phyloP scores from a whole-genome alignment of 2,113 vertebrate species.

The Cyprinodon variegatus region DNA sequence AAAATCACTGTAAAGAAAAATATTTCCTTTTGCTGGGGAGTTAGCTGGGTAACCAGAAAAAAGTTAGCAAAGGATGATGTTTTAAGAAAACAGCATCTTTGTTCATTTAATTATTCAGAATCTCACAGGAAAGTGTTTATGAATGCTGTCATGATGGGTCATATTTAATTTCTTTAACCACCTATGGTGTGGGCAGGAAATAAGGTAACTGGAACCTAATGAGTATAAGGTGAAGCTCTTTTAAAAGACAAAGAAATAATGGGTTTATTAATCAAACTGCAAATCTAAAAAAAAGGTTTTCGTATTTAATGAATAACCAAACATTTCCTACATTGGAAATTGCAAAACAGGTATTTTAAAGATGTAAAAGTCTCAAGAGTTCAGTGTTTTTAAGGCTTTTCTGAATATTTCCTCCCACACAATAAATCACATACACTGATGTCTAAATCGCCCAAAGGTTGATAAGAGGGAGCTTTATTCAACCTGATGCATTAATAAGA shows the following conservation, averaged over 20 bases:
- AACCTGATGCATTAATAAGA: slow-evolving; percentile 12
- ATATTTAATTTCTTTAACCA: neutral
- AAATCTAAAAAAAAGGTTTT: neutral
- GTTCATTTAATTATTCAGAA: slow-evolving; percentile 16
- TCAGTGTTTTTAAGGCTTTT: slow-evolving; percentile 14
- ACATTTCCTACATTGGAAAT: neutral
- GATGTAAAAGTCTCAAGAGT: neutral
- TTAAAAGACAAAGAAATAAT: neutral
- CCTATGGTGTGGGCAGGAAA: neutral
- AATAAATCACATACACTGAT: slow-evolving; percentile 9
- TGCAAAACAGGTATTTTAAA: neutral
- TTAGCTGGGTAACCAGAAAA: slow-evolving; percentile 1
- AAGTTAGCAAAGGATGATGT: neutral
- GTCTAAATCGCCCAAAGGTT: slow-evolving; percentile 30
- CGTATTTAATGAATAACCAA: slow-evolving; percentile 1
- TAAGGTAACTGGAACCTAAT: slow-evolving; percentile 1
- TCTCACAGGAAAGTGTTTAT: neutral
- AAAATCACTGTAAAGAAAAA: neutral
- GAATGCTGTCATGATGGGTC: neutral
- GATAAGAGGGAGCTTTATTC: slow-evolving; percentile 26
- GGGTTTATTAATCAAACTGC: neutral
- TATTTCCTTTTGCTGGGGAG: neutral
- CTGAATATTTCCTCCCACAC: slow-evolving; percentile 30
- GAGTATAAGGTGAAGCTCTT: slow-evolving; percentile 5
- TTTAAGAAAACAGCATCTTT: neutral